These are phyloP conservation scores for Epinephelus malabaricus DNA, from an alignment of 2,797 vertebrate species.

Conservation along the genomic window DNA sequence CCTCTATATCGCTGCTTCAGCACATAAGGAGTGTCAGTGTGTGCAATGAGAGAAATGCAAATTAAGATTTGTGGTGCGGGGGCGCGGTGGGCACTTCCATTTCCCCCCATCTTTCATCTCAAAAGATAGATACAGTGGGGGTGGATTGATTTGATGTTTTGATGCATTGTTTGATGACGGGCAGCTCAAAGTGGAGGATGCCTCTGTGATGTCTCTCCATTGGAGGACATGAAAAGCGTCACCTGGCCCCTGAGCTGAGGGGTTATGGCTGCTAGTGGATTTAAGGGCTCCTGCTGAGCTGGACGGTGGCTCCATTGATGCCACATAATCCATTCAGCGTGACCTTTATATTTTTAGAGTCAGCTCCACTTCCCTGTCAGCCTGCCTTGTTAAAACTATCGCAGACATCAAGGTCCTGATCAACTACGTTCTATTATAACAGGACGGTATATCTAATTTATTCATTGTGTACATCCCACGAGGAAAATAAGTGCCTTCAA, in stretches of 20 bases:
- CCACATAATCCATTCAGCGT: conserved; percentile 78
- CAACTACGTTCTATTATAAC: conserved; percentile 40
- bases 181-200: conserved; percentile 94
- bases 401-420: conserved; percentile 48
- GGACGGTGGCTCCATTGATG: conserved; percentile 77
- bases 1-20: not conserved
- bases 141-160: conserved; percentile 96
- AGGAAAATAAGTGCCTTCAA: conserved; percentile 70
- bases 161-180: conserved; percentile 97
- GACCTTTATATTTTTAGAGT: conserved; percentile 80
- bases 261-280: conserved; percentile 75
- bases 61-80: conserved; percentile 24
- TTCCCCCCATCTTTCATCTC: conserved; percentile 90
- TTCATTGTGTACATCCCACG: conserved; percentile 65
- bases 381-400: conserved; percentile 61
- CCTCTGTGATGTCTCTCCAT: conserved; percentile 94
- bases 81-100: conserved; percentile 72
- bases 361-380: conserved; percentile 59
- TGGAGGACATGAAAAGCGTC: conserved; percentile 94
- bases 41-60: conserved; percentile 26
- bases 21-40: not conserved
- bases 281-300: conserved; percentile 74
- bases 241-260: conserved; percentile 82
- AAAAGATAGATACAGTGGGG: conserved; percentile 86
- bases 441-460: conserved; percentile 64